Percentiles rank a stretch among this genome's conserved stretches.
These are phyloP conservation scores for Tenebrosternarchus preto DNA, from an alignment of 2,113 vertebrate genomes.

Conservation along the genomic window DNA sequence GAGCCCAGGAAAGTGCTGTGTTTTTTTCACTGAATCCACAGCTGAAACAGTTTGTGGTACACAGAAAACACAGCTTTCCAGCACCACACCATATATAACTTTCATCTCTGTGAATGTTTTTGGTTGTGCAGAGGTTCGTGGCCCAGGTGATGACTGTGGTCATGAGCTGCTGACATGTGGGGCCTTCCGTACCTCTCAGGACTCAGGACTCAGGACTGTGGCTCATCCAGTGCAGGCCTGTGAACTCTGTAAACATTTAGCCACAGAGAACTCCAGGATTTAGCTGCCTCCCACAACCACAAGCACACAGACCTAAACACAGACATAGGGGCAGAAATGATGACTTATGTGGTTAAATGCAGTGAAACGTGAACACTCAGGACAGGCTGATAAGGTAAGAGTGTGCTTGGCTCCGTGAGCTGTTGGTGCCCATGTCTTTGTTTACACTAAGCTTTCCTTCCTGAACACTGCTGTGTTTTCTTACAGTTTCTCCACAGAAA, in stretches of 20 bases:
- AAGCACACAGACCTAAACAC: neutral
- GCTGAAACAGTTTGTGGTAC: neutral
- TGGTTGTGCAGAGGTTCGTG: too few relatives aligned
- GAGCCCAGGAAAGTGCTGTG: too few relatives aligned
- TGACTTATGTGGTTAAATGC: neutral
- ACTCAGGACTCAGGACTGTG: neutral
- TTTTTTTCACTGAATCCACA: neutral
- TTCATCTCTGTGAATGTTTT: too few relatives aligned
- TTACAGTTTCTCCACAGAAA: neutral
- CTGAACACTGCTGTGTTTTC: neutral
- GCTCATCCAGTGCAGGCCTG: slow-evolving; percentile 19
- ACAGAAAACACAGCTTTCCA: neutral
- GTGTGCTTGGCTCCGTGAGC: neutral
- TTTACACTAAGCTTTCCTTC: neutral
- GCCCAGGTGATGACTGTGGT: too few relatives aligned
- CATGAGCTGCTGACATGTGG: too few relatives aligned
- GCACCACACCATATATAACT: too few relatives aligned
- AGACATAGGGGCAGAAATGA: neutral
- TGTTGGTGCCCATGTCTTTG: neutral
- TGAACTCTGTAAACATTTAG: neutral
- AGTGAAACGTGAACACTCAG: neutral
- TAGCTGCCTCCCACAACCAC: neutral
- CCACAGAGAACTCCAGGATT: slow-evolving; percentile 40
- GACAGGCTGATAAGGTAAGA: neutral
- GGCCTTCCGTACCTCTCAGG: neutral